A percentile compares a stretch with the other conserved stretches of the same genome.
Evolutionary conservation across 2,797 vertebrate genomes (phyloP).

Genomic region (Petrocephalus sullivani): DNA sequence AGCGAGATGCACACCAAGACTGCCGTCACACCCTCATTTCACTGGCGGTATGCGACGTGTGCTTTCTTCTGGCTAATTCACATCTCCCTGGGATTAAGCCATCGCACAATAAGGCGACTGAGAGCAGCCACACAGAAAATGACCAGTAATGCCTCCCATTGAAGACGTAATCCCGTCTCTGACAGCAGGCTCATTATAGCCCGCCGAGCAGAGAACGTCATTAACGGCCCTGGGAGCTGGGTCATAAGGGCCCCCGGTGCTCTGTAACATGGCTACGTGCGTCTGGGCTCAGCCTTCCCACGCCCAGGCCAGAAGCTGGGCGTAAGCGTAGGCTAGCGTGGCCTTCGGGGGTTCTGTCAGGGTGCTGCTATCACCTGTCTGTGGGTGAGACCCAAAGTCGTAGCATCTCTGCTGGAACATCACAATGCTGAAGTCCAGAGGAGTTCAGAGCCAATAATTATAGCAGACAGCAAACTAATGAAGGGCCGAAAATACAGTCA

Average conservation of each 20-base stretch:
- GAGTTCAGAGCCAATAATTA: background rate
- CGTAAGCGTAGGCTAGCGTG: background rate
- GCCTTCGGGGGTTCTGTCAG: background rate
- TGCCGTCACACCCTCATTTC: constrained; percentile 27
- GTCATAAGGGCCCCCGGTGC: constrained; percentile 47
- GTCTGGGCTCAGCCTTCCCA: background rate
- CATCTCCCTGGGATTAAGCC: constrained; percentile 46
- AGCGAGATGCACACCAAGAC: background rate
- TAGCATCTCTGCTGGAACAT: background rate
- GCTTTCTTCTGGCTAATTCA: constrained; percentile 41
- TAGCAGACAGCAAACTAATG: background rate
- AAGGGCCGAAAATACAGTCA: background rate
- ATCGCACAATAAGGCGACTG: constrained; percentile 38
- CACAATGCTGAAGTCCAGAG: background rate
- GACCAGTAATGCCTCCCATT: constrained; percentile 39
- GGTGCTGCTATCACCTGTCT: background rate
- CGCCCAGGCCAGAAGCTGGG: background rate
- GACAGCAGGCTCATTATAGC: constrained; percentile 48
- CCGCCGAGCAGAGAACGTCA: constrained; percentile 45
- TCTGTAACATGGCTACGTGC: constrained; percentile 36
- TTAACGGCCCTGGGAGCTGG: constrained; percentile 46
- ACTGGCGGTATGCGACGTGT: constrained; percentile 39
- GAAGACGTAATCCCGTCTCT: constrained; percentile 45
- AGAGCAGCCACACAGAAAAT: constrained; percentile 39
- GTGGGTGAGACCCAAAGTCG: background rate